A percentile compares a stretch with the other conserved stretches of the same genome.
These are phyloP conservation scores for Neodiprion virginianus DNA, from an alignment of 1,140 invertebrate species.

Conservation along the genomic window DNA sequence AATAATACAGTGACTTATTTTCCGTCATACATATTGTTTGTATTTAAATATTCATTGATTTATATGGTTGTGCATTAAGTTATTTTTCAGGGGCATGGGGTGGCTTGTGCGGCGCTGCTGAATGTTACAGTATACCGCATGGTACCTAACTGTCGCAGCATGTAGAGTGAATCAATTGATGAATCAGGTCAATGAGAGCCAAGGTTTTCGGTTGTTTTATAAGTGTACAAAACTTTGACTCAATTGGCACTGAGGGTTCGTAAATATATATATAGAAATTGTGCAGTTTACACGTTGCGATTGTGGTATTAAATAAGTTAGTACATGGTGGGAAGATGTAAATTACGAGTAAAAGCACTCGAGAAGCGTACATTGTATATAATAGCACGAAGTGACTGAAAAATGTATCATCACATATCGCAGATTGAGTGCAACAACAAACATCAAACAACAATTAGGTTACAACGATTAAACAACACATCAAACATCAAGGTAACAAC, in stretches of 20 bases:
- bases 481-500: constrained; percentile 59
- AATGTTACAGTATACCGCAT: no score
- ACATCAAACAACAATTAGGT: constrained; percentile 60
- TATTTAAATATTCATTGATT: no score
- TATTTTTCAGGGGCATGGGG: no score
- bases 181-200: neutral
- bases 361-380: neutral
- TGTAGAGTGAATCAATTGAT: neutral
- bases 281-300: neutral
- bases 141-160: neutral
- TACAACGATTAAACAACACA: constrained; percentile 62
- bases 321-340: neutral
- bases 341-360: constrained; percentile 3
- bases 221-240: no score
- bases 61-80: no score
- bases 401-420: constrained; percentile 28
- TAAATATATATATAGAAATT: neutral
- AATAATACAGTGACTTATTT: no score
- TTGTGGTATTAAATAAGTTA: neutral
- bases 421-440: constrained; percentile 57
- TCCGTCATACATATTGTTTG: no score
- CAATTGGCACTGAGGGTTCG: no score
- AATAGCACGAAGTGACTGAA: neutral
- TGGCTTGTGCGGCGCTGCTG: no score
- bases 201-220: neutral